phyloP scores from a whole-genome alignment of 2,113 vertebrate species.

The Cyanoderma ruficeps region DNA sequence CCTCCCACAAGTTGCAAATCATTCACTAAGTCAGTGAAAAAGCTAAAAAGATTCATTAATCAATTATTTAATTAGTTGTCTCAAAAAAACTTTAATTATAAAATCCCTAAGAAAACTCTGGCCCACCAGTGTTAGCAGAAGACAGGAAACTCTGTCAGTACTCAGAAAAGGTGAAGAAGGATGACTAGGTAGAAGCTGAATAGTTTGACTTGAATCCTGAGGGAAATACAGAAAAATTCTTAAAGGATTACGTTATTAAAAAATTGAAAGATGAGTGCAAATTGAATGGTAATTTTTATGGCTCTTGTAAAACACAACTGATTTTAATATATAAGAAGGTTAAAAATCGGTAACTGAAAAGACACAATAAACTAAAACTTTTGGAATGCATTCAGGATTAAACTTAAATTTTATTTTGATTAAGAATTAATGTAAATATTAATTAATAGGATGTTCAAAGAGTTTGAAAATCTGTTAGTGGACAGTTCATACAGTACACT shows the following conservation, averaged over 20 bases:
- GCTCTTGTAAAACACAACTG: not conserved
- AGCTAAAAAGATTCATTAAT: not conserved
- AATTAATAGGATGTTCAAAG: not conserved
- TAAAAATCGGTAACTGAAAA: not conserved
- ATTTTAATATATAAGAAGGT: not conserved
- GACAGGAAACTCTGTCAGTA: not conserved
- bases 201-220: not conserved
- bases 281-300: not conserved
- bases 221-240: not conserved
- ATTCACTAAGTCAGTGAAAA: not conserved
- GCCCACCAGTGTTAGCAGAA: not conserved
- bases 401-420: not conserved
- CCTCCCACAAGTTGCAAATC: not conserved
- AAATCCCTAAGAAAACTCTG: not conserved
- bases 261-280: not conserved
- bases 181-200: not conserved
- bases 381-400: not conserved
- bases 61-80: not conserved
- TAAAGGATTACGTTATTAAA: not conserved
- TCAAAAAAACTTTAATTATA: not conserved
- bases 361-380: not conserved
- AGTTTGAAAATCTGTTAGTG: not conserved
- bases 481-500: not conserved
- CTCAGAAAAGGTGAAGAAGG: not conserved
- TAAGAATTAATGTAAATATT: not conserved